Conservation (phyloP, 2,113 vertebrate genomes). For the Anolis carolinensis region DNA sequence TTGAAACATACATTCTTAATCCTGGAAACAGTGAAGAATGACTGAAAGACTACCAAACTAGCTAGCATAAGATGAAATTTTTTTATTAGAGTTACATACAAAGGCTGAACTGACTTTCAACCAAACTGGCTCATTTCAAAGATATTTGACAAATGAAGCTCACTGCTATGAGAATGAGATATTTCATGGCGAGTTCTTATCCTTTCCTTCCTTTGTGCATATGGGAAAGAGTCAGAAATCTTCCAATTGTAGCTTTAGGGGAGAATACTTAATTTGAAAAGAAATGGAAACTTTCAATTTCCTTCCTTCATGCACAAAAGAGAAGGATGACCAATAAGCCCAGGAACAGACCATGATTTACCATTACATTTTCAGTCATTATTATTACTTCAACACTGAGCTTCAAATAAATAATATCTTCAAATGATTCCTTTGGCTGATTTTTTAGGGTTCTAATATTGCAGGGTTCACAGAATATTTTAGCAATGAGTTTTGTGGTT, state of each 20-base stretch:
- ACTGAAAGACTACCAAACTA: background rate
- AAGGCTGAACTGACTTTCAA: background rate
- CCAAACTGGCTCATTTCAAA: background rate
- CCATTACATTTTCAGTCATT: background rate
- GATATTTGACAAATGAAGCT: background rate
- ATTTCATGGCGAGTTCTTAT: background rate
- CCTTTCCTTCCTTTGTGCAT: background rate
- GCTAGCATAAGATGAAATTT: background rate
- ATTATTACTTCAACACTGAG: background rate
- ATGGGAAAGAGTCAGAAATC: background rate
- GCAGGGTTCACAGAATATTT: background rate
- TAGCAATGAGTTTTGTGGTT: background rate
- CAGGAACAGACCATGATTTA: background rate
- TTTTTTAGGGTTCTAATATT: background rate
- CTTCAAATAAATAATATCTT: background rate
- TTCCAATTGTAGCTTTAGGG: background rate
- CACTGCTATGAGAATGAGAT: background rate
- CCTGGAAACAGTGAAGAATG: background rate
- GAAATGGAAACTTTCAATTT: background rate
- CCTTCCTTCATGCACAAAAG: background rate
- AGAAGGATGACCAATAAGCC: background rate
- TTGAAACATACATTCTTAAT: background rate
- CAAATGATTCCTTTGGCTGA: background rate
- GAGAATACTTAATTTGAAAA: too few relatives aligned
- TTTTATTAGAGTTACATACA: background rate